Percentiles rank a stretch among this genome's conserved stretches.
phyloP scores from a whole-genome alignment of 2,888 invertebrate genomes.

The Calephelis perditalis region DNA sequence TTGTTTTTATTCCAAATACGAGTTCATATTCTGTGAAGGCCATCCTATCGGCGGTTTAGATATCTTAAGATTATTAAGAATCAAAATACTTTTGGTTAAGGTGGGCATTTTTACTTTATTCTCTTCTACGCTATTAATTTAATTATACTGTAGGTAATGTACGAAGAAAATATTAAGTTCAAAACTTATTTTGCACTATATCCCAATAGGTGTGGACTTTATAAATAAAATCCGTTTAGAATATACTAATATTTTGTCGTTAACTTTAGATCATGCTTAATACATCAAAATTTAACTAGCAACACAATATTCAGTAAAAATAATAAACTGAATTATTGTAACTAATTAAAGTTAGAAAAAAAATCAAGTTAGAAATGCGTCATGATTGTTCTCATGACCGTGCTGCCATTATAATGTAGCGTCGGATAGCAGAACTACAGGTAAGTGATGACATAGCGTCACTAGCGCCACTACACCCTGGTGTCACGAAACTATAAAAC shows the following conservation, averaged over 20 bases:
- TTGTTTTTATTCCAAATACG: conserved; percentile 47
- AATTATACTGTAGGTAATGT: too few species aligned
- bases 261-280: too few species aligned
- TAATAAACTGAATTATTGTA: not conserved
- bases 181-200: too few species aligned
- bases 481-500: conserved; percentile 50
- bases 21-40: conserved; percentile 19
- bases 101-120: too few species aligned
- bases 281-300: not conserved
- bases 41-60: not conserved
- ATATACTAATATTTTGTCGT: too few species aligned
- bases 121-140: too few species aligned
- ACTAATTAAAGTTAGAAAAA: too few species aligned
- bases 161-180: too few species aligned
- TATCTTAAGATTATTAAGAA: too few species aligned
- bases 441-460: conserved; percentile 31
- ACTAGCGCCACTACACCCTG: conserved; percentile 44
- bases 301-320: not conserved
- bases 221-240: not conserved
- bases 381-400: conserved; percentile 23
- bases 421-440: conserved; percentile 69
- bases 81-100: too few species aligned
- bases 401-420: conserved; percentile 51
- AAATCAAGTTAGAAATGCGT: too few species aligned
- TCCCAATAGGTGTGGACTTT: too few species aligned